These are phyloP conservation scores for Acrocephalus scirpaceus DNA, from an alignment of 2,797 vertebrate genomes.

Conservation along the genomic window DNA sequence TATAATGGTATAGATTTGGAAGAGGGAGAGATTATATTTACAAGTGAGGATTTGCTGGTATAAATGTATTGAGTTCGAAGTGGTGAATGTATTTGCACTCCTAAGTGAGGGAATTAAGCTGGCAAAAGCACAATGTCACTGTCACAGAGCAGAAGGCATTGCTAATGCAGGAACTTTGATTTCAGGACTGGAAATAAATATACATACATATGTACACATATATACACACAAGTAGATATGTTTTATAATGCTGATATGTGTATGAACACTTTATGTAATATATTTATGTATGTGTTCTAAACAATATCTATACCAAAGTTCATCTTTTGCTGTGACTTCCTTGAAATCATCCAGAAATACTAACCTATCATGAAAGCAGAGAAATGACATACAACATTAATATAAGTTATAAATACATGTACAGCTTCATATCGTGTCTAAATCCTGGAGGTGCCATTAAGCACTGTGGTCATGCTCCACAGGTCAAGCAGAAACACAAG, in stretches of 20 bases:
- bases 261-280: background rate
- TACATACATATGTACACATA: background rate
- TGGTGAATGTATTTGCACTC: background rate
- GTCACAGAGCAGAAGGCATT: background rate
- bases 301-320: background rate
- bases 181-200: background rate
- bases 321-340: background rate
- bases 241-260: background rate
- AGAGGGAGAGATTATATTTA: background rate
- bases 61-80: background rate
- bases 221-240: background rate
- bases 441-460: background rate
- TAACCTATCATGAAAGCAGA: background rate
- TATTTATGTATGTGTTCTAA: background rate
- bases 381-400: background rate
- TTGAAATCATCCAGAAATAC: background rate
- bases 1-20: background rate
- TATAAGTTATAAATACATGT: fast-evolving
- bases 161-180: background rate
- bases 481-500: background rate
- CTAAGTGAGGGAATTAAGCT: background rate
- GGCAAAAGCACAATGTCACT: background rate
- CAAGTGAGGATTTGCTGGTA: background rate
- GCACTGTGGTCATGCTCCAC: background rate
- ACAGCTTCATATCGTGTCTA: fast-evolving